Conservation (phyloP, 2,888 invertebrate genomes). For the Diploptera punctata region DNA sequence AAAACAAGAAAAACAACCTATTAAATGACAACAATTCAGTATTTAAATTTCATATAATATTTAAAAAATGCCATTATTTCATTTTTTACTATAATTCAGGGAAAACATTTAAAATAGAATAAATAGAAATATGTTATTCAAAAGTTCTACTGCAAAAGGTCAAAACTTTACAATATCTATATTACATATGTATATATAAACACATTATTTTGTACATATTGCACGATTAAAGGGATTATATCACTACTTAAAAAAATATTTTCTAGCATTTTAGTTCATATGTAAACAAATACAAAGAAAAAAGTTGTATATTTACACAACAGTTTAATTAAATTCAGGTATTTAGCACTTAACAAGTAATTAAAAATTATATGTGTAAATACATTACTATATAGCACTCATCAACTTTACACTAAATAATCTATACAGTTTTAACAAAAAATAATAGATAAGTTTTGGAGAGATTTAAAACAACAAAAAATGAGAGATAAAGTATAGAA, state of each 20-base stretch:
- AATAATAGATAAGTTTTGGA: too few species aligned
- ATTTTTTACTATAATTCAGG: not conserved
- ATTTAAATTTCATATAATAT: too few species aligned
- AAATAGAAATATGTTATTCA: conserved; percentile 28
- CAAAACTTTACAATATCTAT: too few species aligned
- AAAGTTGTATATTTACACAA: conserved; percentile 16
- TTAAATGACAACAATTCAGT: too few species aligned
- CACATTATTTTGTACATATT: conserved; percentile 39
- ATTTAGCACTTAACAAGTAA: conserved; percentile 13
- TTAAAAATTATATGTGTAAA: not conserved
- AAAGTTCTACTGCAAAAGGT: conserved; percentile 24
- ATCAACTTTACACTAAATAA: too few species aligned
- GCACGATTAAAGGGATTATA: conserved; percentile 29
- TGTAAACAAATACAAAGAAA: conserved; percentile 3
- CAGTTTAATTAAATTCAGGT: conserved; percentile 21
- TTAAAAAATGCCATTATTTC: not conserved
- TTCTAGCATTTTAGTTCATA: too few species aligned
- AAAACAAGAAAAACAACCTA: too few species aligned
- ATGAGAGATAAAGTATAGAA: too few species aligned
- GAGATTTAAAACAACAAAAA: too few species aligned
- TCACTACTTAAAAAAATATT: too few species aligned
- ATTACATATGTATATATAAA: too few species aligned
- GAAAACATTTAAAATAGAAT: conserved; percentile 29
- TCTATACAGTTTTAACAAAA: too few species aligned
- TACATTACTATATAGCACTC: not conserved